A percentile compares a stretch with the other conserved stretches of the same genome.
Evolutionary conservation across 1,140 invertebrate species (phyloP).

Genomic region (Lucilia cuprina): DNA sequence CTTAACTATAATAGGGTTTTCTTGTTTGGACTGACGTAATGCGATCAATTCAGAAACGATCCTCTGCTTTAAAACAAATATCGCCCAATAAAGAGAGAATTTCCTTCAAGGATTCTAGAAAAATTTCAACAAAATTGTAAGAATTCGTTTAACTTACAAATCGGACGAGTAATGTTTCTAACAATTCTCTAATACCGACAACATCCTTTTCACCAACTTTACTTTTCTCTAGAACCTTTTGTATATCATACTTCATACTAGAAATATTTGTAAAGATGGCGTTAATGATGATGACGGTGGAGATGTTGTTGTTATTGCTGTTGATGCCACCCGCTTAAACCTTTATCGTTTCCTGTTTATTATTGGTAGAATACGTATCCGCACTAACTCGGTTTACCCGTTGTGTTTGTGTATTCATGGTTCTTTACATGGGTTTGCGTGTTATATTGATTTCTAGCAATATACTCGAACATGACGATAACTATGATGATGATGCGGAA

Average conservation of each 20-base stretch:
- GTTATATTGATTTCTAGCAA: conserved; percentile 33
- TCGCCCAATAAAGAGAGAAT: too few relatives aligned
- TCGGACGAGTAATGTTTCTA: too few relatives aligned
- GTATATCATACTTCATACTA: neutral
- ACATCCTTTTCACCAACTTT: neutral
- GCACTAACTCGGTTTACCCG: conserved; percentile 37
- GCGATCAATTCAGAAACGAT: too few relatives aligned
- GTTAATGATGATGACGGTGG: neutral
- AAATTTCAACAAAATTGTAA: too few relatives aligned
- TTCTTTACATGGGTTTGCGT: conserved; percentile 20
- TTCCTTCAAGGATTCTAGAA: too few relatives aligned
- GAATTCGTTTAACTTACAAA: too few relatives aligned
- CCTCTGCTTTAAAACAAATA: too few relatives aligned
- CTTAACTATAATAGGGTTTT: too few relatives aligned
- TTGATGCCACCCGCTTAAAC: conserved; percentile 11
- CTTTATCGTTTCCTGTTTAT: conserved; percentile 39
- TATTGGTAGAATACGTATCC: conserved; percentile 39
- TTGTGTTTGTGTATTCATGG: conserved; percentile 27
- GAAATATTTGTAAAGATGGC: neutral
- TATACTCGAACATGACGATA: neutral
- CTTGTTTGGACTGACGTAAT: too few relatives aligned
- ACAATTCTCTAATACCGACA: too few relatives aligned
- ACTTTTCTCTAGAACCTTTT: neutral
- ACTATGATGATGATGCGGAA: neutral
- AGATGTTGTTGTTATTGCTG: too few relatives aligned